Base-by-base conservation (phyloP, 2,888 invertebrate species). In the Drosophila limbata region DNA sequence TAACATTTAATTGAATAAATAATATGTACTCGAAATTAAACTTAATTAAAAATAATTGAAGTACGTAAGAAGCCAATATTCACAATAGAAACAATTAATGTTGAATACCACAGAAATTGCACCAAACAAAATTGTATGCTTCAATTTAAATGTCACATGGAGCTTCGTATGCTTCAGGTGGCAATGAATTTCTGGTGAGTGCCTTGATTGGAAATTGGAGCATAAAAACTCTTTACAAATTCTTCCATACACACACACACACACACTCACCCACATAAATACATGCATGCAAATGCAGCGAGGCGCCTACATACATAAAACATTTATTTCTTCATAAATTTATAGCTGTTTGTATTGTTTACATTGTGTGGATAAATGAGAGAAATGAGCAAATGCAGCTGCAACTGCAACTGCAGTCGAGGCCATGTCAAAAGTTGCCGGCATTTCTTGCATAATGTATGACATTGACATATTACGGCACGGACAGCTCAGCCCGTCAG, bases 151-250 rank as follows among this genome's bases (percentile, higher is more conserved):
- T 69, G 42, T 62, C 60, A 65, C 51, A 55, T 70, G 62, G 56
- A 60, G 61, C 57, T 66, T 40, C 52, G 52, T 77, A 88, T 89
- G 84, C 84, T 87, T 89, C 89, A 87, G 88, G 79, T 89, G 82
- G 84, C 82, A 84, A 88, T 87, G 88, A 89, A 82, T 84, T 84
- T 89, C 77, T 89, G 77, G 89, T 89, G 84, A 89, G 88, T 85
- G 85, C 73, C 83, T 84, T 85, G 77, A 85, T 85, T 85, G 84
- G 68, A 85, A 85, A 89, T 84, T 85, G 89, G 84, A 85, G 84
- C 84, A 85, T 81, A 82, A 84, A 89, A 82, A 88, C 79, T 88
- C 67, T 85, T 81, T 59, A 79, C 40, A 73, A 73, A 73, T 60
- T 63, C 67, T 55, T 60, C 68, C 62, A 57, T 50, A 60, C 31